Base-by-base conservation (phyloP, 2,797 vertebrate genomes). In the Anolis apletophallus region DNA sequence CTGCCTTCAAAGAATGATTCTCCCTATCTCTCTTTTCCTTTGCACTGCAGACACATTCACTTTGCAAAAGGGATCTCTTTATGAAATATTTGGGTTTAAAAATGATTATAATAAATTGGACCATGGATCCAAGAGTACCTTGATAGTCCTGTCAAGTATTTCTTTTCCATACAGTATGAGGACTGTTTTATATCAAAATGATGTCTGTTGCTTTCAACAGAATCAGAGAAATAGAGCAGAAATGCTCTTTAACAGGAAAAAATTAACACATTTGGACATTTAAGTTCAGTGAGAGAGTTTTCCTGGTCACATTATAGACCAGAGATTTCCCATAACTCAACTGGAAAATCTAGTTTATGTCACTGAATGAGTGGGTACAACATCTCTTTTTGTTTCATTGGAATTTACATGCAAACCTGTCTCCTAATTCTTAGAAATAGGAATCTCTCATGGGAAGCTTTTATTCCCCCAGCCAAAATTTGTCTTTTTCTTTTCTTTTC, bases 111-210 rank as follows among this genome's bases (percentile, higher is more conserved):
- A 61, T 34, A 74, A 80, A 73, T 73, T 34, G 59, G 26, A 64
- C 13, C 14, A 26, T 32, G 55, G 74, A 90, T 77, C 75, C 82
- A 88, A 92, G 83, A 19, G 75, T 46, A 85, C 57, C 85, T 84
- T 36, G 88, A 88, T 91, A 89, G 89, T 87, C 0, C 4, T 87
- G 84, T 87, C 83, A 90, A 90, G 90, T 16, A 26, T 90, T 80
- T 71, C 19, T 69, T 91, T 91, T 90, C 86, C 91, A 75, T 61
- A 67, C 54, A 91, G 83, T 81, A 83, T 90, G 88, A 34, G 57
- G 80, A 80, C 91, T 95, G 91, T 77, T 61, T 89, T 93, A 52
- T 88, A 91, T 93, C 91, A 94, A 90, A 93, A 85, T 83, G 36
- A 73, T 88, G 83, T 64, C 83, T 69, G 72, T 17, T 83, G 32